Percentiles rank a stretch among this genome's conserved stretches.
Conservation (phyloP, 2,888 invertebrate genomes). For the Cacoxenus indagator region DNA sequence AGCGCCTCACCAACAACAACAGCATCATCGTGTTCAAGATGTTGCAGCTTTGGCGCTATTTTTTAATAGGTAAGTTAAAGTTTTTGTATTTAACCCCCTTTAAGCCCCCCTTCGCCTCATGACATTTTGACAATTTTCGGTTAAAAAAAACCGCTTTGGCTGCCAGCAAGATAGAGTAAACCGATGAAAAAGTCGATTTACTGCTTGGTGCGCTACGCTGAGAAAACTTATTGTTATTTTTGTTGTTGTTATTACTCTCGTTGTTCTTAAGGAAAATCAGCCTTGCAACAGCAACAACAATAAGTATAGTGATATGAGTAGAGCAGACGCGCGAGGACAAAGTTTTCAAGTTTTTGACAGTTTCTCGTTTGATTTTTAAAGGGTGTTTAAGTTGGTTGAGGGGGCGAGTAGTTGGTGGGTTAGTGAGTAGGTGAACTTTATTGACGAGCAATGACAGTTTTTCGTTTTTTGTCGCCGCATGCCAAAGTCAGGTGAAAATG, state of each 20-base stretch:
- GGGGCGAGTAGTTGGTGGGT: too few relatives aligned
- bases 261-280: too few relatives aligned
- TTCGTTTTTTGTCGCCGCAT: too few relatives aligned
- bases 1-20: slow-evolving; percentile 19
- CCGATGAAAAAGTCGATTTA: too few relatives aligned
- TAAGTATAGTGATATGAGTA: not conserved
- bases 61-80: slow-evolving; percentile 58
- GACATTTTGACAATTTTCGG: not conserved
- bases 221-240: too few relatives aligned
- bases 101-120: not conserved
- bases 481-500: too few relatives aligned
- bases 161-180: too few relatives aligned
- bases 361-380: not conserved
- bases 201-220: too few relatives aligned
- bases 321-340: not conserved
- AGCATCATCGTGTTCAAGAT: slow-evolving; percentile 24
- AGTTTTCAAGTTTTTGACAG: slow-evolving; percentile 6
- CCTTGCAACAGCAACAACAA: not conserved
- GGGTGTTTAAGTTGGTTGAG: too few relatives aligned
- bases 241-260: too few relatives aligned
- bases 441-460: slow-evolving; percentile 12
- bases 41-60: slow-evolving; percentile 48
- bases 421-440: too few relatives aligned
- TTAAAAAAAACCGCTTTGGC: too few relatives aligned
- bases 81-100: not conserved